Evolutionary conservation across 2,888 invertebrate species (phyloP).

Genomic region (Heliconius charithonia): DNA sequence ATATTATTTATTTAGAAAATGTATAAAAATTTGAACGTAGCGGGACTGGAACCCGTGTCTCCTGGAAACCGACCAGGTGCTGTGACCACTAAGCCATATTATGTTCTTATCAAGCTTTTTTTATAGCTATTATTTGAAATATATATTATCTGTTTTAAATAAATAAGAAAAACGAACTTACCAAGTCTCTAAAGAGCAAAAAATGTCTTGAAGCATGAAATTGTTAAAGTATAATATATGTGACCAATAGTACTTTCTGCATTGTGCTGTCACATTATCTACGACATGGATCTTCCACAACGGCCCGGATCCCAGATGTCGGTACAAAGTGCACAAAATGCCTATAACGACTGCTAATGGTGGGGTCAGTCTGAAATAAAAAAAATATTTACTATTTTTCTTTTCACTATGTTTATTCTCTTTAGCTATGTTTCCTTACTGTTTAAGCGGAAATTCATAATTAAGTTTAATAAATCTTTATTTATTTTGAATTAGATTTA

Average conservation of each 20-base stretch:
- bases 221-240: slow-evolving; percentile 75
- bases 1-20: no score
- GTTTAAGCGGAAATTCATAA: no score
- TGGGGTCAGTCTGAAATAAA: slow-evolving; percentile 65
- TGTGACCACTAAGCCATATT: no score
- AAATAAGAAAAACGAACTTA: slow-evolving; percentile 49
- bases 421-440: no score
- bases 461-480: no score
- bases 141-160: not conserved
- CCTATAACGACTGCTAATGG: slow-evolving; percentile 65
- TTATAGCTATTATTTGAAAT: no score
- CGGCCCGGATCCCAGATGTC: slow-evolving; percentile 64
- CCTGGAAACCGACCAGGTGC: no score
- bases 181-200: slow-evolving; percentile 68
- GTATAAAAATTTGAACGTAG: no score
- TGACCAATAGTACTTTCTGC: slow-evolving; percentile 69
- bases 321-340: slow-evolving; percentile 63
- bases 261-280: slow-evolving; percentile 53
- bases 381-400: not conserved
- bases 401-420: no score
- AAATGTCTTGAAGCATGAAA: slow-evolving; percentile 63
- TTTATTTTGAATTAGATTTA: no score
- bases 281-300: slow-evolving; percentile 63
- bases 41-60: no score
- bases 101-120: no score